phyloP scores from a whole-genome alignment of 2,113 vertebrate genomes.

The Ammodytes dubius region DNA sequence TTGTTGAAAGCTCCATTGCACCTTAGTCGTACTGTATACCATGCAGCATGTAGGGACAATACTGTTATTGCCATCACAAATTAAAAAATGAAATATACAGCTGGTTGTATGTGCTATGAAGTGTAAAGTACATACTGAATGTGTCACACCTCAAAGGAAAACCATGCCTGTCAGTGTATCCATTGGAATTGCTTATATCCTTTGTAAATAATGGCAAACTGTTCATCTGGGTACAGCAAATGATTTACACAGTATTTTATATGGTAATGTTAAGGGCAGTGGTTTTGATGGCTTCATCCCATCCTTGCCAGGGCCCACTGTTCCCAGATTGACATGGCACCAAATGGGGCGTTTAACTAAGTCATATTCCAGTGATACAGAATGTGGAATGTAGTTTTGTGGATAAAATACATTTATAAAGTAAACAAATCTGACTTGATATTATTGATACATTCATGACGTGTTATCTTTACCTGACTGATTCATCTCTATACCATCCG shows the following conservation, averaged over 20 bases:
- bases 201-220: neutral
- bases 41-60: slow-evolving; percentile 48
- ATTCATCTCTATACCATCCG: no score
- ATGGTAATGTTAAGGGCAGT: neutral
- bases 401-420: no score
- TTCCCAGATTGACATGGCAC: no score
- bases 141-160: slow-evolving; percentile 8
- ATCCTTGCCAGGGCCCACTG: no score
- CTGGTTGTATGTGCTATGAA: slow-evolving; percentile 27
- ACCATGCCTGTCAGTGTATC: slow-evolving; percentile 12
- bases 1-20: slow-evolving; percentile 52
- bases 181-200: neutral
- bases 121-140: slow-evolving; percentile 23
- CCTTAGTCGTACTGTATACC: slow-evolving; percentile 40
- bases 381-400: no score
- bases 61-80: slow-evolving; percentile 26
- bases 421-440: no score
- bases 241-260: neutral
- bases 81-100: slow-evolving; percentile 22
- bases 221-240: neutral
- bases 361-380: no score
- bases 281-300: slow-evolving; percentile 7
- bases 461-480: no score
- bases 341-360: no score
- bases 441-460: no score